Base-by-base conservation (phyloP, 2,888 invertebrate species). In the Drosophila antonietae region DNA sequence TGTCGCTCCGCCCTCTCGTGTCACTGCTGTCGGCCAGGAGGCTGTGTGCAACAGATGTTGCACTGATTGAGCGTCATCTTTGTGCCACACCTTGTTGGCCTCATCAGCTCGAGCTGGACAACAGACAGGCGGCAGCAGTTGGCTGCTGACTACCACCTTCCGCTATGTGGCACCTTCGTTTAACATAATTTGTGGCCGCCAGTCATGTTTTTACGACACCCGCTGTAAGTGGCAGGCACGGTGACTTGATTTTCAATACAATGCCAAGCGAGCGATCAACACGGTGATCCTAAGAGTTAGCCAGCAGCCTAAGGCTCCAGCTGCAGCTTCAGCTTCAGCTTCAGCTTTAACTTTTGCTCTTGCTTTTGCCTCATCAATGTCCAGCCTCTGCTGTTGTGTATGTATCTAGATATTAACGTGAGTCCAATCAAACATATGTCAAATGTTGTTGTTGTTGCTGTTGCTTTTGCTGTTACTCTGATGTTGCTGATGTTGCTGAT, bases 171-270 rank as follows among this genome's bases (percentile, higher is more conserved):
- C 81, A 78, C 75, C 82, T 86, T 75, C 76, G 78, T 70, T 82
- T 74, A 78, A 76, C 81, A 84, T 87, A 84, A 87, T 87, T 87
- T 87, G 89, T 83, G 88, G 76, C 88, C 78, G 81, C 76, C 71
- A 78, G 83, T 80, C 75, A 77, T 81, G 79, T 73, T 79, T 81
- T 81, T 75, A 87, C 82, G 75, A 87, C 82, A 86, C 79, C 79
- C 82, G 79, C 86, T 68, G 63, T 67, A 73, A 81, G 76, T 79
- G 63, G 78, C 78, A 66, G 67, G 43, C 52, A 72, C 59, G 59
- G 59, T 66, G 56, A 53, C 56, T 62, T 68, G 66, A 75, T 69
- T 83, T 69, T 62, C 47, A 41, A 70, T 68, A 64, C 70, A 43
- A 49, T 52, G 37, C 20, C 46, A 51, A 28, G 49, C 60, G 35